These are phyloP conservation scores for Chalcis sispes DNA, from an alignment of 2,888 invertebrate genomes.

Conservation along the genomic window DNA sequence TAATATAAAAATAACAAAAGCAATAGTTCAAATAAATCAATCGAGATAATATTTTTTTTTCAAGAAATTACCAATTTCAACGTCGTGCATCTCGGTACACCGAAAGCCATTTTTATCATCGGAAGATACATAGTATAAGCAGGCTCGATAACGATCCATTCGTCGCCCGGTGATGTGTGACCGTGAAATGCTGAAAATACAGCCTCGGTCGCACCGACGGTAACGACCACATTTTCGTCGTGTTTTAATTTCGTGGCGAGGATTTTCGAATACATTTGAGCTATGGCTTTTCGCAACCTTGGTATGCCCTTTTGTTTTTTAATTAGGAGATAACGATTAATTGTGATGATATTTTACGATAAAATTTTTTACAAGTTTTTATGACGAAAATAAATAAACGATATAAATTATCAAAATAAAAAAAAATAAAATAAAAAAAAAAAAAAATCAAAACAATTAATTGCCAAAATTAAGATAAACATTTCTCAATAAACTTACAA, in stretches of 20 bases:
- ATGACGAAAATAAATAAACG: too few species aligned
- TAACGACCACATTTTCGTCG: background rate
- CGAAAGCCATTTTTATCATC: background rate
- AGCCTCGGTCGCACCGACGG: slow-evolving; percentile 7
- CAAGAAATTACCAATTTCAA: background rate
- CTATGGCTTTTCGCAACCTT: background rate
- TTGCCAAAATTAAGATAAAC: too few species aligned
- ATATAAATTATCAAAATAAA: too few species aligned
- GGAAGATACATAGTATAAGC: background rate
- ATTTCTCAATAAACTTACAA: background rate
- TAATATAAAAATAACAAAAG: too few species aligned
- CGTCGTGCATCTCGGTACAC: background rate
- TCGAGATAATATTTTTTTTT: background rate
- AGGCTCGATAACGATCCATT: slow-evolving; percentile 16
- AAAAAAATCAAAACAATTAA: too few species aligned
- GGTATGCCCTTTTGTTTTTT: background rate
- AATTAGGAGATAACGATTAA: background rate
- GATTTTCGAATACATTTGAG: background rate
- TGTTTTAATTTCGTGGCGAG: background rate
- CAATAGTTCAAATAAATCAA: background rate
- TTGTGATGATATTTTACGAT: background rate
- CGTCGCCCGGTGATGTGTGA: background rate
- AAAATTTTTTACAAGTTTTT: background rate
- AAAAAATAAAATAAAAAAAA: too few species aligned
- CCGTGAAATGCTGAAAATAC: background rate